Evolutionary conservation across 1,140 invertebrate species (phyloP).

Genomic region (Trachelipus rathkii): DNA sequence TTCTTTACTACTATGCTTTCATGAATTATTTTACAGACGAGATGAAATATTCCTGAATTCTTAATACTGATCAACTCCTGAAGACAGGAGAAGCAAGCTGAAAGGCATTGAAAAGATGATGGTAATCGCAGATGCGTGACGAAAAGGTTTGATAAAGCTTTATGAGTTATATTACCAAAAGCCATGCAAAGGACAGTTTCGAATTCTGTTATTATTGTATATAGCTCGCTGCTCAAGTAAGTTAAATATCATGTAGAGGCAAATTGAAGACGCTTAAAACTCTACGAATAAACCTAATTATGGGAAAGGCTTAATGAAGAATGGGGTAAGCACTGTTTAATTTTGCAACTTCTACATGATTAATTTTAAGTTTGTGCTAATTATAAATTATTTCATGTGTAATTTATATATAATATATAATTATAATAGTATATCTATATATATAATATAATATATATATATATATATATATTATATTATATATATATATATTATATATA

Average conservation of each 20-base stretch:
- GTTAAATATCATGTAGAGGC: conserved; percentile 70
- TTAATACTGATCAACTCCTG: conserved; percentile 50
- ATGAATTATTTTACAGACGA: not conserved
- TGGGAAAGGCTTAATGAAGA: conserved; percentile 88
- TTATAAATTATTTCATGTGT: no score
- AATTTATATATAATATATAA: no score
- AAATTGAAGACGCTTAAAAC: conserved; percentile 85
- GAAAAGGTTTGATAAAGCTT: conserved; percentile 72
- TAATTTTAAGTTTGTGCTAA: no score
- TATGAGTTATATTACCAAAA: conserved; percentile 58
- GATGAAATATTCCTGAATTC: not conserved
- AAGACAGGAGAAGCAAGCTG: conserved; percentile 63
- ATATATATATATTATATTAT: no score
- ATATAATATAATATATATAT: no score
- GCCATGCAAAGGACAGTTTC: conserved; percentile 74
- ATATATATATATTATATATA: no score
- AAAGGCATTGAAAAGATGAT: conserved; percentile 71
- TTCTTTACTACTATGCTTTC: no score
- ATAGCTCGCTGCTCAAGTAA: conserved; percentile 88
- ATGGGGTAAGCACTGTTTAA: conserved; percentile 66
- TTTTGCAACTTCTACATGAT: no score
- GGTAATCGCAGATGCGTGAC: conserved; percentile 82
- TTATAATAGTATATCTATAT: no score
- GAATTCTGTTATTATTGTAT: conserved; percentile 89
- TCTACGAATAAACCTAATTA: conserved; percentile 79